Evolutionary conservation across 2,888 invertebrate species (phyloP).

Genomic region (Mallateleia sp.): DNA sequence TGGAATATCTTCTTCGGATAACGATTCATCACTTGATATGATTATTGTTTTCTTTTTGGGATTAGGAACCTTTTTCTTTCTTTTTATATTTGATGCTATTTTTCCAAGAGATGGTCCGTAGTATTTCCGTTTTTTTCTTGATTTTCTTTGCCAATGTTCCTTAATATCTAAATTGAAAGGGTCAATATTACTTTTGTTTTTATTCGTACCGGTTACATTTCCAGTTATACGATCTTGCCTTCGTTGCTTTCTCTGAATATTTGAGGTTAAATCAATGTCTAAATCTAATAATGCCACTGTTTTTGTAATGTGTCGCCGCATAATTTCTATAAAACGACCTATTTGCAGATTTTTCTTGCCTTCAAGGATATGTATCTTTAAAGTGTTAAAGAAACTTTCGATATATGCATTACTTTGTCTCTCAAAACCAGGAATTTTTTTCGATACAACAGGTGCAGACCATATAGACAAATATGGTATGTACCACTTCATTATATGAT

Average conservation of each 20-base stretch:
- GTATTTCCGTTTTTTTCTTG: not conserved
- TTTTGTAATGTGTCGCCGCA: not conserved
- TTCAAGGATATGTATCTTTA: conserved; percentile 10
- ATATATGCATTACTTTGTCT: conserved; percentile 40
- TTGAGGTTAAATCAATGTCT: conserved; percentile 7
- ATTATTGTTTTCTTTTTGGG: not conserved
- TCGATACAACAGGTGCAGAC: conserved; percentile 8
- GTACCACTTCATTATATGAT: conserved; percentile 24
- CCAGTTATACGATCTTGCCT: not conserved
- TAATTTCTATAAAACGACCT: conserved; percentile 3
- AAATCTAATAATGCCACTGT: conserved; percentile 12
- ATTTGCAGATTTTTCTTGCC: not conserved
- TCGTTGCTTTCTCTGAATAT: not conserved
- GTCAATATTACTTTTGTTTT: not conserved
- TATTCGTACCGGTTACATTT: not conserved
- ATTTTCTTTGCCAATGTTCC: conserved; percentile 13
- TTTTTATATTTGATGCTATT: not conserved
- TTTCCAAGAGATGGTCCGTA: not conserved
- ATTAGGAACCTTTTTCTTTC: not conserved
- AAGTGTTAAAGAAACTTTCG: conserved; percentile 28
- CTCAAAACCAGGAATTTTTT: conserved; percentile 2
- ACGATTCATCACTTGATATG: not conserved
- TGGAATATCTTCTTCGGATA: not conserved
- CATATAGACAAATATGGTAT: conserved; percentile 40
- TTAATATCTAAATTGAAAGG: conserved; percentile 1